Base-by-base conservation (phyloP, 2,113 vertebrate genomes). In the Dicrurus megarhynchus region DNA sequence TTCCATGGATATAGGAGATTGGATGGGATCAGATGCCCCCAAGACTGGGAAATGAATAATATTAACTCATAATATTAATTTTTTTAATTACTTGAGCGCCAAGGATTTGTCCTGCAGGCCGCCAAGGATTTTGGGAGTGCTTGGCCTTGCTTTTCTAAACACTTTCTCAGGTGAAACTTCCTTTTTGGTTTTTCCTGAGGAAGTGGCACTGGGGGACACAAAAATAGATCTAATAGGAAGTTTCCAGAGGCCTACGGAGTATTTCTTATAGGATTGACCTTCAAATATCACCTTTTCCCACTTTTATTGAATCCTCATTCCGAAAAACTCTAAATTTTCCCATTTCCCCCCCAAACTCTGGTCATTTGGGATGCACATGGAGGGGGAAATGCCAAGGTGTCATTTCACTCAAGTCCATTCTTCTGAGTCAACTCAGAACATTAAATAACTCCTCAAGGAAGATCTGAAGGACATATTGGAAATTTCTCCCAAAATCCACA, bases 251-350 rank as follows among this genome's bases (percentile, higher is more conserved):
- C 2, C 9, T 8, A 2, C 1, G 5, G 44, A 33, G 0, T 18
- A 32, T 77, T 84, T 73, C 14, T 53, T 33, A 11, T 0, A 9
- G 9, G 17, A 76, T 3, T 53, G 17, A 23, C 10, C 3, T 79
- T 49, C 28, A 32, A 27, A 44, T 6, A 49, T 3, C 7, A 10
- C 0, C 9, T 4, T 75, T 74, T 56, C 0, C 27, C 10, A 16
- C 26, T 64, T 35, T 35, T 16, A 4, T 17, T 3, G 15, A 21
- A 23, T 10, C 8, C 47, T 49, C 60, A 17, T 41, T 67, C 33
- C 68, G 28, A 52, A 88, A 75, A 1, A 2, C 11, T 61, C 18
- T 11, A 18, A 9, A 9, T 65, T 56, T 59, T 39, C 14, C 7
- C 3, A 16, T 65, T 21, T 24, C 33, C 13, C 18, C 35, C 9